These are phyloP conservation scores for Diaphora mendica DNA, from an alignment of 2,888 invertebrate species.

Conservation along the genomic window DNA sequence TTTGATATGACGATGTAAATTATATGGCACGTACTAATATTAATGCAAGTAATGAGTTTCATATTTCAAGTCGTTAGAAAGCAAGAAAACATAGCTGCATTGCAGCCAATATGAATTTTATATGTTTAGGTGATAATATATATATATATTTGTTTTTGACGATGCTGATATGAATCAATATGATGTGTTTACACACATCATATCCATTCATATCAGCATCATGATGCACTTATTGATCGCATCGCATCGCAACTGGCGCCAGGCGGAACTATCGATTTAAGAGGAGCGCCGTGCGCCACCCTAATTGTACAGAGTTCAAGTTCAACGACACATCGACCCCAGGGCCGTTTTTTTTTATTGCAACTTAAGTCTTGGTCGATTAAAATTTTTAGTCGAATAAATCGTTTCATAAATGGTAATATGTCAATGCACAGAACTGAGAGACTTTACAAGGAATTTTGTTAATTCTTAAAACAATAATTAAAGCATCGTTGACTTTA, in stretches of 20 bases:
- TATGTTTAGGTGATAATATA: no score
- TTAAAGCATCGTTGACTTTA: no score
- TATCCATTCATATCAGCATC: conserved; percentile 1
- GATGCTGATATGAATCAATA: no score
- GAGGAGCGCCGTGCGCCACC: conserved; percentile 45
- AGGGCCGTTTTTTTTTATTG: conserved; percentile 23
- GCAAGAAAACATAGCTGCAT: not conserved
- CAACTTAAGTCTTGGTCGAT: conserved; percentile 32
- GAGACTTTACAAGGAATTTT: not conserved
- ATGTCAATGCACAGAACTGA: not conserved
- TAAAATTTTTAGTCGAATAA: conserved; percentile 1
- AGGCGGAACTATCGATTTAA: conserved; percentile 39
- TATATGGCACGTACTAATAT: conserved; percentile 1
- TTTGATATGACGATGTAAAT: not conserved
- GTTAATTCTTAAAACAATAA: no score
- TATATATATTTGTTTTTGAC: no score
- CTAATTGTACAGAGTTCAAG: conserved; percentile 65
- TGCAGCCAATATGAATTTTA: not conserved
- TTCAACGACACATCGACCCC: conserved; percentile 72
- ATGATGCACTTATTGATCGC: conserved; percentile 37
- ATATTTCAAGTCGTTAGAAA: not conserved
- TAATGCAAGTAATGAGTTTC: not conserved
- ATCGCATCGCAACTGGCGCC: conserved; percentile 38
- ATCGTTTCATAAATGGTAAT: not conserved
- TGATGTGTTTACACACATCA: conserved; percentile 2